Evolutionary conservation across 2,888 invertebrate species (phyloP).

Genomic region (Clostera curtula): DNA sequence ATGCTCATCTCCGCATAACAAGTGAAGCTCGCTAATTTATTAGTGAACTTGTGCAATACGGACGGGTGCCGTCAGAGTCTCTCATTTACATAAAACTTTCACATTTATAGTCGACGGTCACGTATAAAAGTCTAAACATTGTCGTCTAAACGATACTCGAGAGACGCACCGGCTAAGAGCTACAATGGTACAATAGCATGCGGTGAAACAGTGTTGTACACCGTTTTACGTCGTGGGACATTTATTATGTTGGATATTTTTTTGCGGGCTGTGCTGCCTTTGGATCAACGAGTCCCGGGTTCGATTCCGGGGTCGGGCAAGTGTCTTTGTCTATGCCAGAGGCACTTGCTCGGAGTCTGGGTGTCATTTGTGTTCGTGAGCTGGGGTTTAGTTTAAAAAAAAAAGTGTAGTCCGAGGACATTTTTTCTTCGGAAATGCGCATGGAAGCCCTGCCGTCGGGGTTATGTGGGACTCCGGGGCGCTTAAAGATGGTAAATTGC

Average conservation of each 20-base stretch:
- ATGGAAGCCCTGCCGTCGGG: no score
- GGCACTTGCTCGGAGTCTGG: no score
- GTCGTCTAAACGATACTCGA: slow-evolving; percentile 24
- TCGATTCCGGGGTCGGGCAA: no score
- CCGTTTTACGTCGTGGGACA: slow-evolving; percentile 11
- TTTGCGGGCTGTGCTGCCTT: slow-evolving; percentile 3
- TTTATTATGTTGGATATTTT: slow-evolving; percentile 10
- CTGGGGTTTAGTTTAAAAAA: no score
- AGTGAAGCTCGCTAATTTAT: slow-evolving; percentile 36
- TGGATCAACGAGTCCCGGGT: no score
- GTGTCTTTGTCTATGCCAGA: neutral
- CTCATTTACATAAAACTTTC: slow-evolving; percentile 51
- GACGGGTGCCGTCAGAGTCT: slow-evolving; percentile 30
- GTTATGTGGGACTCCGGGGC: no score
- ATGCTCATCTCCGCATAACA: neutral
- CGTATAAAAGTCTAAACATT: slow-evolving; percentile 34
- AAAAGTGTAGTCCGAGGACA: no score
- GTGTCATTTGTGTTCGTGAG: no score
- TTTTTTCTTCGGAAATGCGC: no score
- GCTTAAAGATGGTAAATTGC: no score
- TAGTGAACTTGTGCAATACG: slow-evolving; percentile 42
- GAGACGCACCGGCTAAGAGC: slow-evolving; percentile 26
- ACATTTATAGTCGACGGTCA: slow-evolving; percentile 38
- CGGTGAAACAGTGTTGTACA: slow-evolving; percentile 11
- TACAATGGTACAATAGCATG: slow-evolving; percentile 29